Base-by-base conservation (phyloP, 2,888 invertebrate genomes). In the Spodoptera littoralis region DNA sequence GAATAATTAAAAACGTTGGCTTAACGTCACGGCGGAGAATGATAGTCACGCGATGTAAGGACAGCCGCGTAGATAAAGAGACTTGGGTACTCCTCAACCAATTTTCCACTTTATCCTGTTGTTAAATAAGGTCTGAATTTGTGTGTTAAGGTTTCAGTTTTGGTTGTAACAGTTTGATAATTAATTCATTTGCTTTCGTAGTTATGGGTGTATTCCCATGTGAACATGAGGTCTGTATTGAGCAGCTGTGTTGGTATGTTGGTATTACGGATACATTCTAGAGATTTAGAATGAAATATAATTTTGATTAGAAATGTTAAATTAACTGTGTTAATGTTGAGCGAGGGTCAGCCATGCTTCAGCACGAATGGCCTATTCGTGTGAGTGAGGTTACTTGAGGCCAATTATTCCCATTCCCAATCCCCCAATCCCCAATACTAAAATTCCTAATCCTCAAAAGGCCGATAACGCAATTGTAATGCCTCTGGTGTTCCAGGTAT, bases 1-100 rank as follows among this genome's bases (percentile, higher is more conserved):
- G 60, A 72, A 68, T 78, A 68, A 79, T 76, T 75, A 71, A 79
- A 76, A 72, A 60, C 54, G 70, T 75, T 70, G 54, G 49, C 47
- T 57, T 66, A 65, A 54, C 60, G 71, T 63, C 76, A 60, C 52
- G 45, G 48, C 2, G 52, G 58, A 77, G 70, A 62, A 41, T 70
- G 66, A 65, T 56, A 57, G 79, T 62, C 79, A 77, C 76, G 76
- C 79, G 30, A 77, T 30, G 54, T 18, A 43, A 36, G 6, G n/a
- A 42, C 47, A 30, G 24, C 65, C 42, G 9, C 44, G 36, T 36
- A 73, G 46, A 65, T 30, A 71, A 53, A 50, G 59, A 51, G 54
- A 55, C 47, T 36, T 36, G 36, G 36, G 2, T 24, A 11, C 3
- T 13, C 8, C 41, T 41, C 22, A 27, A 18, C 18, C 9, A 30